phyloP scores from a whole-genome alignment of 1,140 invertebrate genomes.

The Pemphigus obesinymphae region DNA sequence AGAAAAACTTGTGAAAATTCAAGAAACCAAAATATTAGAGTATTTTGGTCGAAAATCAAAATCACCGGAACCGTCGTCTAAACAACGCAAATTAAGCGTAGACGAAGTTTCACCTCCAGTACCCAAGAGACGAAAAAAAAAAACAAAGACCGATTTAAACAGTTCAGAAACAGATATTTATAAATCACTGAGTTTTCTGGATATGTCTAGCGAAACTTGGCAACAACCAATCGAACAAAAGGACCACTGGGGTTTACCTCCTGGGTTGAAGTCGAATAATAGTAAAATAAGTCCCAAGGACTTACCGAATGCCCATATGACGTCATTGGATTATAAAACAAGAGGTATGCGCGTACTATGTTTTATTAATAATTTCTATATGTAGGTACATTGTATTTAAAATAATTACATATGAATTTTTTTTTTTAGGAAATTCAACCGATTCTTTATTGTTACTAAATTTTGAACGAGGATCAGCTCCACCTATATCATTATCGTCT shows the following conservation, averaged over 20 bases:
- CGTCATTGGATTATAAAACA: not conserved
- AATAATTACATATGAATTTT: not conserved
- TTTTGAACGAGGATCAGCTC: conserved; percentile 59
- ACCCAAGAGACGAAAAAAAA: conserved; percentile 15
- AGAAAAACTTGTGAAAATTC: conserved; percentile 1
- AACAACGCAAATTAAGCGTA: conserved; percentile 5
- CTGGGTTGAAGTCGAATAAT: not conserved
- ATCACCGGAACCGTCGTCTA: not conserved
- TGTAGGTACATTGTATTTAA: not conserved
- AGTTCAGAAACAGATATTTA: not conserved
- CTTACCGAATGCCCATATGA: not conserved
- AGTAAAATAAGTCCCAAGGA: not conserved
- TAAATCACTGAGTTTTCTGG: not conserved
- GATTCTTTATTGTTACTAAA: not conserved
- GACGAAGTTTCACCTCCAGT: conserved; percentile 30
- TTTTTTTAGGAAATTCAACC: conserved; percentile 23
- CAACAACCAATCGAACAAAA: conserved; percentile 43
- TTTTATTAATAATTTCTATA: not conserved
- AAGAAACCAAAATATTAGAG: not conserved
- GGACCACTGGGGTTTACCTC: conserved; percentile 48
- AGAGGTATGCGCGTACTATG: not conserved
- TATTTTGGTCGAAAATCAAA: conserved; percentile 14
- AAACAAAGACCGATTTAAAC: not conserved
- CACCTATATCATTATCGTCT: conserved; percentile 71
- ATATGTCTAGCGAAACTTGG: not conserved